phyloP scores from a whole-genome alignment of 2,888 invertebrate species.

The Hesperia comma region DNA sequence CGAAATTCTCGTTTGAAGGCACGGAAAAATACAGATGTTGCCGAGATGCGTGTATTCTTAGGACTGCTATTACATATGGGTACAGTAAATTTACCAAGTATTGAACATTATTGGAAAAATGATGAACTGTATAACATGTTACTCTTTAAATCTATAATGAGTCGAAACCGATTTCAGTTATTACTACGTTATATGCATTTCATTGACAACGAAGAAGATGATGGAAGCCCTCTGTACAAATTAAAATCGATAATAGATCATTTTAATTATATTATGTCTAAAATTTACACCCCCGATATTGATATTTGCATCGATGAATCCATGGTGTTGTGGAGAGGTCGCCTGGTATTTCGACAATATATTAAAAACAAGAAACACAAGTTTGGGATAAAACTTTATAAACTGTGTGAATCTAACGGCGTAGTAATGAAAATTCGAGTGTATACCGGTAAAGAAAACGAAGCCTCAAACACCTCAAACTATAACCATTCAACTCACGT shows the following conservation, averaged over 20 bases:
- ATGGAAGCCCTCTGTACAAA: not conserved
- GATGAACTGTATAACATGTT: constrained; percentile 35
- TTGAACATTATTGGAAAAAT: constrained; percentile 26
- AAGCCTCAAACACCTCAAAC: constrained; percentile 1
- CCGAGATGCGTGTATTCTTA: constrained; percentile 22
- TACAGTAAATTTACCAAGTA: constrained; percentile 22
- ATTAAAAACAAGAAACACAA: constrained; percentile 4
- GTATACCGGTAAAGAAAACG: not conserved
- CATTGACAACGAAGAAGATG: not conserved
- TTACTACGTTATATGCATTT: not conserved
- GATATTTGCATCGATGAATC: constrained; percentile 2
- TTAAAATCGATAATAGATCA: not conserved
- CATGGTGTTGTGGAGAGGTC: constrained; percentile 5
- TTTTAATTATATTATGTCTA: not conserved
- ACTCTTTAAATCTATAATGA: not conserved
- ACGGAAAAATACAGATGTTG: constrained; percentile 7
- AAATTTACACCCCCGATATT: not conserved
- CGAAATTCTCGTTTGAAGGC: constrained; percentile 20
- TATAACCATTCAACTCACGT: not conserved
- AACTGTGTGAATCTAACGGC: constrained; percentile 1
- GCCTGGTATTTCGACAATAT: constrained; percentile 3
- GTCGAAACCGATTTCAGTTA: not conserved
- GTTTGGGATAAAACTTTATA: not conserved
- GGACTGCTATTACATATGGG: constrained; percentile 29
- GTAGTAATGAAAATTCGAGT: not conserved